These are phyloP conservation scores for Volucella zonaria DNA, from an alignment of 2,888 invertebrate genomes.

Conservation along the genomic window DNA sequence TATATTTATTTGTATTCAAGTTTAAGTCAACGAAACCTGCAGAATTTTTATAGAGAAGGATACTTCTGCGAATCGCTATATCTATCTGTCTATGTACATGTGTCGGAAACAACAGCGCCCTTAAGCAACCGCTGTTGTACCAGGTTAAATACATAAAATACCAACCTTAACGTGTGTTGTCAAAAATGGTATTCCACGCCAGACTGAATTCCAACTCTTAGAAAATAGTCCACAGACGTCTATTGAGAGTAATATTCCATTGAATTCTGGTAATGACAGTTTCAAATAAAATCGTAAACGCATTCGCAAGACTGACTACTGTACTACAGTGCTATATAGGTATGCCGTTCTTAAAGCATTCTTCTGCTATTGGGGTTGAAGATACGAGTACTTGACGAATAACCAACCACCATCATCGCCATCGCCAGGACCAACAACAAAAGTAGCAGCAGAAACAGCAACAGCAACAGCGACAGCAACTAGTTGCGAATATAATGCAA, in stretches of 20 bases:
- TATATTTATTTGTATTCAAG: too few species aligned
- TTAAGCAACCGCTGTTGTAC: too few species aligned
- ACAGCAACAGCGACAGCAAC: background rate
- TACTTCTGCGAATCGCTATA: too few species aligned
- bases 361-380: slow-evolving; percentile 54
- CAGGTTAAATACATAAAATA: too few species aligned
- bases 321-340: background rate
- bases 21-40: too few species aligned
- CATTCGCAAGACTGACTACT: slow-evolving; percentile 35
- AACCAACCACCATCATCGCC: too few species aligned
- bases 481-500: slow-evolving; percentile 69
- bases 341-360: background rate
- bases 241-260: slow-evolving; percentile 53
- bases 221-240: slow-evolving; percentile 68
- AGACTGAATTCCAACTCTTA: slow-evolving; percentile 51
- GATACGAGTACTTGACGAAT: slow-evolving; percentile 18
- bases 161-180: slow-evolving; percentile 61
- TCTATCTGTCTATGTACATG: too few species aligned
- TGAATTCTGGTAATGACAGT: slow-evolving; percentile 67
- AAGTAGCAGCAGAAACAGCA: too few species aligned
- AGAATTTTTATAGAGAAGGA: too few species aligned
- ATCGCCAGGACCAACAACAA: too few species aligned
- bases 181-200: slow-evolving; percentile 67
- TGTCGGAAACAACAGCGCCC: too few species aligned
- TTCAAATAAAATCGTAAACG: slow-evolving; percentile 64